Evolutionary conservation across 2,888 invertebrate genomes (phyloP).

Genomic region (Volucella zonaria): DNA sequence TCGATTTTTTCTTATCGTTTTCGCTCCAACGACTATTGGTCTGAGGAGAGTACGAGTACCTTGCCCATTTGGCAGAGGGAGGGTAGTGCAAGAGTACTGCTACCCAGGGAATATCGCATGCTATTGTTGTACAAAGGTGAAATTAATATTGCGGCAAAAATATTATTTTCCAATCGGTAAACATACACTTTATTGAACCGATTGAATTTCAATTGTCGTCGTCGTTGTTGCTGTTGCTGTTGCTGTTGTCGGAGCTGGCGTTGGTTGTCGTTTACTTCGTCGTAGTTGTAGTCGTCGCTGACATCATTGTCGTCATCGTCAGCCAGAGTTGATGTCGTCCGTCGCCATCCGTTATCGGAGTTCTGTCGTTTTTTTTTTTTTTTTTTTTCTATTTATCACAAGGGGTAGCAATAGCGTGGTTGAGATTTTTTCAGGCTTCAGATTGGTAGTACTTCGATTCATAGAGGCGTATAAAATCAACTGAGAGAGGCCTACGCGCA

Average conservation of each 20-base stretch:
- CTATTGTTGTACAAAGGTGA: slow-evolving; percentile 72
- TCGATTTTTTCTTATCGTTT: slow-evolving; percentile 49
- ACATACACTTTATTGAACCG: slow-evolving; percentile 75
- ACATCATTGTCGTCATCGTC: slow-evolving; percentile 11
- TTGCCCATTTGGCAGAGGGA: slow-evolving; percentile 2
- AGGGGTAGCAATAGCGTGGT: slow-evolving; percentile 9
- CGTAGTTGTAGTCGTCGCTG: not conserved
- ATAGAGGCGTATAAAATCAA: slow-evolving; percentile 14
- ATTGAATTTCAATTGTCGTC: slow-evolving; percentile 74
- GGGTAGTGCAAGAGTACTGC: slow-evolving; percentile 5
- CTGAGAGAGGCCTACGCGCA: slow-evolving; percentile 45
- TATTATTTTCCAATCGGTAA: slow-evolving; percentile 76
- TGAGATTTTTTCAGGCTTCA: slow-evolving; percentile 56
- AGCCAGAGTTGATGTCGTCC: slow-evolving; percentile 6
- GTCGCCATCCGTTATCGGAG: not conserved
- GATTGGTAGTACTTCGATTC: slow-evolving; percentile 14
- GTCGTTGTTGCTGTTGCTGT: not conserved
- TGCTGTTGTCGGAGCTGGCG: not conserved
- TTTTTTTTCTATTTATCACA: not conserved
- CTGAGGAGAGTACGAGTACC: slow-evolving; percentile 14
- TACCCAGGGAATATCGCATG: slow-evolving; percentile 50
- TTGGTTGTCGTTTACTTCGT: slow-evolving; percentile 3
- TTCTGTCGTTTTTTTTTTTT: not conserved
- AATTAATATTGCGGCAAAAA: slow-evolving; percentile 75
- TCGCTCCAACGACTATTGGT: slow-evolving; percentile 67